phyloP scores from a whole-genome alignment of 2,113 vertebrate genomes.

The Nansenia antarctica region DNA sequence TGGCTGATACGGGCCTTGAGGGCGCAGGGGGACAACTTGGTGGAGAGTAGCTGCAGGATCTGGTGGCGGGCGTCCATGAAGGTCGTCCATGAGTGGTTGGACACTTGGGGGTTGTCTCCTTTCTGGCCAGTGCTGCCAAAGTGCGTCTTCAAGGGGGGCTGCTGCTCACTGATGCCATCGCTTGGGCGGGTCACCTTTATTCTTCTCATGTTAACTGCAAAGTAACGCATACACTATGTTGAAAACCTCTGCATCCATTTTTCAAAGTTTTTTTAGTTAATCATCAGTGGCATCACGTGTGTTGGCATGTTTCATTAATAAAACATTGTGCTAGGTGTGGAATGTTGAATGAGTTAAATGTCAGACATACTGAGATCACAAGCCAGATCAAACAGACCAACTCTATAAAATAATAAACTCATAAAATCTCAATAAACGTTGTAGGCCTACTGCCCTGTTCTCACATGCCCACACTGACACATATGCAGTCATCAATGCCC shows the following conservation, averaged over 20 bases:
- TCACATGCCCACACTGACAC: too few species aligned
- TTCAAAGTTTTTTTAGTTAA: too few species aligned
- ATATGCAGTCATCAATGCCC: too few species aligned
- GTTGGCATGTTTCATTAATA: too few species aligned
- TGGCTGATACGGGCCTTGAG: conserved; percentile 60
- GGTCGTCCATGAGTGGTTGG: conserved; percentile 21
- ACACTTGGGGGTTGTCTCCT: not conserved
- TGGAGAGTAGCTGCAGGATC: conserved; percentile 64
- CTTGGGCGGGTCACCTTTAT: not conserved
- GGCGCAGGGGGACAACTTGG: conserved; percentile 46
- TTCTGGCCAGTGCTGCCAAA: not conserved
- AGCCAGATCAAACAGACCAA: too few species aligned
- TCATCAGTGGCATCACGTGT: too few species aligned
- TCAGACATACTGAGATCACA: too few species aligned
- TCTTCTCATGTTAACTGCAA: conserved; percentile 12
- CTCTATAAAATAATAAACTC: too few species aligned
- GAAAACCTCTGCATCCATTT: not conserved
- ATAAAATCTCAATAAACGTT: too few species aligned
- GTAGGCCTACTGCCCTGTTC: too few species aligned
- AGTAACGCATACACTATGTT: not conserved
- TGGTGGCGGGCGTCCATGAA: conserved; percentile 44
- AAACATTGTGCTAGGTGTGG: too few species aligned
- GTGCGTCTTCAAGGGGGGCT: not conserved
- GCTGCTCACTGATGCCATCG: not conserved
- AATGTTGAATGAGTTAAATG: too few species aligned